Evolutionary conservation across 64 coral and sea anemone genomes (phyloP), one percentile per base, ranked within the genome.

Genomic region (Cladopsammia gracilis): DNA sequence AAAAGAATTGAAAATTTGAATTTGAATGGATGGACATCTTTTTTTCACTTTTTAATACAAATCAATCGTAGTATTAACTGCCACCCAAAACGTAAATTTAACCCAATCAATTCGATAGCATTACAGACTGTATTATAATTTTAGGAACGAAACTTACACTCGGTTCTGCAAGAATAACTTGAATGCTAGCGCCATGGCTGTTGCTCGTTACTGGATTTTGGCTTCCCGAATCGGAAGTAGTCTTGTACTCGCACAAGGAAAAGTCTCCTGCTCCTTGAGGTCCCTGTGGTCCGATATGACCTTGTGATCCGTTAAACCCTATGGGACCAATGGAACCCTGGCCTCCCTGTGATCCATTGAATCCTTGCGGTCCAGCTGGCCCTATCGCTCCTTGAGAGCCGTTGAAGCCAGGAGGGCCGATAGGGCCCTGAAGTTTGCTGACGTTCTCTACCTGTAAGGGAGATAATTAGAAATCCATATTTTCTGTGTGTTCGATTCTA

Each of bases 281-380:
- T 48, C 71, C 82, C 16, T 85, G 60, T 69, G 88, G 76, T 20
- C 88, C 88, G 8, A 45, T 25, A 13, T 14, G 1, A 15, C 81
- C 90, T 25, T 92, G 90, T 11, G 58, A 46, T 1, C 90, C 82
- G 7, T 92, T 82, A 54, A 73, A 76, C 20, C 90, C 90, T 19
- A 25, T 70, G 3, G 56, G 48, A 20, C 90, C 90, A 25, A 60
- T 86, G 8, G 7, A 12, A 56, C 90, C 90, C 61, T 86, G 69
- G 24, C 42, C 1, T 46, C 90, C 90, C 78, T 83, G 66, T 83
- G 81, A 24, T 64, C 90, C 90, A 26, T 92, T 82, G n/a, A 92
- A 64, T 23, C 90, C 90, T 85, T 48, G 90, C 25, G 80, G 79
- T 20, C 90, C 90, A 15, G 60, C 26, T 23, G 90, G 70, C 13